These are phyloP conservation scores for Steinernema feltiae DNA, from an alignment of 1,140 invertebrate species.

Conservation along the genomic window DNA sequence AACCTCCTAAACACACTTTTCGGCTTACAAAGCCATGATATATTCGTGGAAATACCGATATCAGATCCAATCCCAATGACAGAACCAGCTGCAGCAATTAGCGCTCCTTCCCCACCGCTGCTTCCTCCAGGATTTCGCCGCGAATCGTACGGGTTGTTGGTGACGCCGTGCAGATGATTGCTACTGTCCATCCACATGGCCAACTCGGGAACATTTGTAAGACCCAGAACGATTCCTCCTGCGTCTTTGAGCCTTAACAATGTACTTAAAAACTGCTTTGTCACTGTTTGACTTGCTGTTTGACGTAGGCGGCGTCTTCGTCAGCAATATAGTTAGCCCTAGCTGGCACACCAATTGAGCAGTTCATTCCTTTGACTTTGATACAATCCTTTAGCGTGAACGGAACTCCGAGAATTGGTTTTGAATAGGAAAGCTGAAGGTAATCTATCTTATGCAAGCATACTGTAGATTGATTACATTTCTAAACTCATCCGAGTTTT, in stretches of 20 bases:
- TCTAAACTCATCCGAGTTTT: slow-evolving; percentile 13
- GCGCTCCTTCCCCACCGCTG: slow-evolving; percentile 25
- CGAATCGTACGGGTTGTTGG: slow-evolving; percentile 75
- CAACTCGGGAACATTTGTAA: slow-evolving; percentile 77
- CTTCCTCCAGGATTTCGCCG: slow-evolving; percentile 72
- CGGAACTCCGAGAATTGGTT: slow-evolving; percentile 25
- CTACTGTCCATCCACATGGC: slow-evolving; percentile 75
- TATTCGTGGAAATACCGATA: too few relatives aligned
- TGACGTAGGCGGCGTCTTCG: not conserved
- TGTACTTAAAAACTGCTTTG: too few relatives aligned
- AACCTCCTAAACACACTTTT: not conserved
- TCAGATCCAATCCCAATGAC: slow-evolving; percentile 14
- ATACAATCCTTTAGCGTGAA: slow-evolving; percentile 29
- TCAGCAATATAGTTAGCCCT: not conserved
- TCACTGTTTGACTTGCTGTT: not conserved
- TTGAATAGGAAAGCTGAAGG: slow-evolving; percentile 1
- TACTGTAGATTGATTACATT: slow-evolving; percentile 4
- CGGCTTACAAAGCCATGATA: not conserved
- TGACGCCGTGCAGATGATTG: slow-evolving; percentile 73
- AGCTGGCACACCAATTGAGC: not conserved
- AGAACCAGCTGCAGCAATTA: slow-evolving; percentile 31
- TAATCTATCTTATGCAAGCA: not conserved
- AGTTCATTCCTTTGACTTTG: slow-evolving; percentile 20
- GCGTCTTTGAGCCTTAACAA: slow-evolving; percentile 54
- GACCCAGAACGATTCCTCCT: slow-evolving; percentile 70